A percentile compares a stretch with the other conserved stretches of the same genome.
phyloP scores from a whole-genome alignment of 37 sponge, comb jelly and placozoan species.

The Halichondria panicea region DNA sequence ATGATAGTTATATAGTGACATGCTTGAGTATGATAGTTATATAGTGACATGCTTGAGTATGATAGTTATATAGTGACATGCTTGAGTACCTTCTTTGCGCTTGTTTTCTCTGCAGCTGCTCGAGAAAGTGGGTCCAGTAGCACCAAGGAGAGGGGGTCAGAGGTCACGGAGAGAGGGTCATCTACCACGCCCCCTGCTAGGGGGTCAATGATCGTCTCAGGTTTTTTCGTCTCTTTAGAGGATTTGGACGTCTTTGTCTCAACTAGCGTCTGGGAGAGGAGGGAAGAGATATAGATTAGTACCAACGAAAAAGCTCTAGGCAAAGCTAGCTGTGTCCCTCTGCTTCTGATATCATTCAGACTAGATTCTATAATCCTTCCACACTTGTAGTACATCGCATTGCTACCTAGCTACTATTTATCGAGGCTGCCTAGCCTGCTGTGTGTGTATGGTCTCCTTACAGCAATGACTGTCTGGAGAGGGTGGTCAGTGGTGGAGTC shows the following conservation, averaged over 20 bases:
- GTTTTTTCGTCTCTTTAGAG: constrained; percentile 7
- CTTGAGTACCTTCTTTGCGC: too few species aligned
- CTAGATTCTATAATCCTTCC: too few species aligned
- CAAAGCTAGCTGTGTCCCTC: too few species aligned
- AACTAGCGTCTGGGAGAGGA: not conserved
- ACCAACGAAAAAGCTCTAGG: too few species aligned
- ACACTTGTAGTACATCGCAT: too few species aligned
- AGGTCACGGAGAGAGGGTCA: constrained; percentile 24
- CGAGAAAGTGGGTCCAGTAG: constrained; percentile 37
- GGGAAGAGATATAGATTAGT: not conserved
- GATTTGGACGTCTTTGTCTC: not conserved
- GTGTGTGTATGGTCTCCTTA: too few species aligned
- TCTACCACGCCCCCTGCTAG: constrained; percentile 28
- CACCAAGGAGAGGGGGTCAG: constrained; percentile 66
- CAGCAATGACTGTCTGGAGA: constrained; percentile 45
- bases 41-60: not conserved
- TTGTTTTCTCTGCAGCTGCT: constrained; percentile 13
- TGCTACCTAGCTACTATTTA: too few species aligned
- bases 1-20: not conserved
- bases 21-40: not conserved
- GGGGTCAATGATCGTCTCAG: constrained; percentile 12
- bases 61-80: not conserved
- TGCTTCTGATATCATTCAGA: too few species aligned
- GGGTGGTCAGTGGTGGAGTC: constrained; percentile 50
- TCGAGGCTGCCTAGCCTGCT: too few species aligned